phyloP scores from a whole-genome alignment of 1,140 invertebrate species.

The Tachypleus tridentatus region DNA sequence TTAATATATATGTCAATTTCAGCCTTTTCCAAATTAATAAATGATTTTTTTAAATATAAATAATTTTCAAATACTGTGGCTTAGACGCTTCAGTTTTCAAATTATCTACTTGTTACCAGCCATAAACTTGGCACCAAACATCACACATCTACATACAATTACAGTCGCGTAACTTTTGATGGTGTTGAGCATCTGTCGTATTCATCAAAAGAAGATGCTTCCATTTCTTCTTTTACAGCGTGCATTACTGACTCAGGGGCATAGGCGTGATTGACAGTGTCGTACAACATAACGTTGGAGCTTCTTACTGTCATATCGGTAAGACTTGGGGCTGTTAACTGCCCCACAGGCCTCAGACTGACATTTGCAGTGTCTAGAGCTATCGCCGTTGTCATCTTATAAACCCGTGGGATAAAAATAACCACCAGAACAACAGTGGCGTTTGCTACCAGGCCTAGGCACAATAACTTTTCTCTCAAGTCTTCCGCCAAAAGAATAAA shows the following conservation, averaged over 20 bases:
- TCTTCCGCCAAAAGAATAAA: slow-evolving; percentile 36
- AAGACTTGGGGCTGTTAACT: slow-evolving; percentile 1
- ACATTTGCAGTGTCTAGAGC: slow-evolving; percentile 32
- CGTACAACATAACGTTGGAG: slow-evolving; percentile 13
- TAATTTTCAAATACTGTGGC: too few species aligned
- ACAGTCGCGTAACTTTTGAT: too few species aligned
- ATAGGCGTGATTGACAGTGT: slow-evolving; percentile 16
- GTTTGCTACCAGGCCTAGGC: slow-evolving; percentile 42
- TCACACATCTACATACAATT: too few species aligned
- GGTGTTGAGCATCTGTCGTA: too few species aligned
- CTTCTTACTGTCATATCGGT: slow-evolving; percentile 9
- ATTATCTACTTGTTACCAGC: too few species aligned
- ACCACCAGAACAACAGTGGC: slow-evolving; percentile 42
- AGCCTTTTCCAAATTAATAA: too few species aligned
- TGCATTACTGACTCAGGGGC: slow-evolving; percentile 4
- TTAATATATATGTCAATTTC: too few species aligned
- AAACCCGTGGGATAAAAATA: slow-evolving; percentile 45
- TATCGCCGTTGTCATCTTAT: slow-evolving; percentile 40
- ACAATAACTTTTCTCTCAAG: slow-evolving; percentile 42
- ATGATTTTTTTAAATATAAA: too few species aligned
- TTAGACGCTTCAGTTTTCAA: too few species aligned
- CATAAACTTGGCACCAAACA: too few species aligned
- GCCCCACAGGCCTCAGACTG: slow-evolving; percentile 10
- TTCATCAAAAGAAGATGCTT: too few species aligned
- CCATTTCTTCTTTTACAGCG: too few species aligned